Evolutionary conservation across 35 echinoderm and acorn worm species (phyloP).

Genomic region (Holothuria glaberrima): DNA sequence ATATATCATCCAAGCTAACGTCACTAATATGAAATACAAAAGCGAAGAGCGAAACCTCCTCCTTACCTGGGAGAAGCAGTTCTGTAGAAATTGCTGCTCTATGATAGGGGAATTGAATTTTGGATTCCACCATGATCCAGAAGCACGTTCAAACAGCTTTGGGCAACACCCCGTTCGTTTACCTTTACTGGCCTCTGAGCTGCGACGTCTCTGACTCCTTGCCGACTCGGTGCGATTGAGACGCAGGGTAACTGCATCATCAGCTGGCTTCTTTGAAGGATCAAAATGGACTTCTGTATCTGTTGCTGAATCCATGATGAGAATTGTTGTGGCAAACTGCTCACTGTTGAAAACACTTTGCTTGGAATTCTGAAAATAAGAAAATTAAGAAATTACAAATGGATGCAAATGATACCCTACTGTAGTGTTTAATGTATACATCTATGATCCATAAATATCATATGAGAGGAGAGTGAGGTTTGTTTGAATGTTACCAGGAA

Average conservation of each 20-base stretch:
- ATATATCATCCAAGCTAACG: constrained; percentile 91
- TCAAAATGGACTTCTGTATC: constrained; percentile 85
- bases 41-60: constrained; percentile 83
- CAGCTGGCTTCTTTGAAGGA: constrained; percentile 68
- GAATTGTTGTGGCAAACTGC: no score
- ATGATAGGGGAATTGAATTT: constrained; percentile 89
- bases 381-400: no score
- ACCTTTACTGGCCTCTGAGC: constrained; percentile 78
- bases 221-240: constrained; percentile 41
- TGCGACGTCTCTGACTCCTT: constrained; percentile 58
- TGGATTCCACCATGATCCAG: constrained; percentile 95
- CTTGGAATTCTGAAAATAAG: no score
- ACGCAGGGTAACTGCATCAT: constrained; percentile 72
- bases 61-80: constrained; percentile 77
- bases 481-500: no score
- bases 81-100: constrained; percentile 84
- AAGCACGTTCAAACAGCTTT: constrained; percentile 94
- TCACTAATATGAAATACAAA: constrained; percentile 76
- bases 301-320: constrained; percentile 69
- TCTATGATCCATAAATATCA: no score
- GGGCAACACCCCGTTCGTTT: constrained; percentile 73
- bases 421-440: no score
- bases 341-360: no score
- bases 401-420: no score
- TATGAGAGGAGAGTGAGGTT: no score